phyloP scores from a whole-genome alignment of 2,888 invertebrate genomes.

The Sarcophaga rosellei region DNA sequence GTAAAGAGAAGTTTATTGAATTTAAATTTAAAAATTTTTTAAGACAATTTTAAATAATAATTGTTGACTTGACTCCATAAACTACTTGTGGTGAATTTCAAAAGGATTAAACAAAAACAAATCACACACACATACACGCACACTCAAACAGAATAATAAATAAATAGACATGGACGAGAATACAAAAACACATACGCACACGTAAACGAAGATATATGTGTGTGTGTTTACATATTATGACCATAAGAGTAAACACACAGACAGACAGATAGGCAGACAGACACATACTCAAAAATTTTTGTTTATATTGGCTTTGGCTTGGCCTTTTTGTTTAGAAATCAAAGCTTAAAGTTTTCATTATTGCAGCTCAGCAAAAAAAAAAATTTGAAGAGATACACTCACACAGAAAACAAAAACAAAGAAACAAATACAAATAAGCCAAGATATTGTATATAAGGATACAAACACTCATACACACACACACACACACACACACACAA shows the following conservation, averaged over 20 bases:
- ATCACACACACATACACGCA: no score
- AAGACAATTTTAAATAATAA: slow-evolving; percentile 14
- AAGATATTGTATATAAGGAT: neutral
- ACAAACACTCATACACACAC: neutral
- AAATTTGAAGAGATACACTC: no score
- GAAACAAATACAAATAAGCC: no score
- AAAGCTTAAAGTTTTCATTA: slow-evolving; percentile 50
- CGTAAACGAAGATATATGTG: neutral
- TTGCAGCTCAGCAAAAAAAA: neutral
- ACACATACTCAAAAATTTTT: neutral
- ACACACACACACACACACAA: neutral
- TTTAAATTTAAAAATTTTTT: slow-evolving; percentile 10
- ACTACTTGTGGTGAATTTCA: neutral
- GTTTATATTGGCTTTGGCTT: neutral
- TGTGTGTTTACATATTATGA: neutral
- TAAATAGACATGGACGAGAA: no score
- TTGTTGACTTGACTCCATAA: neutral
- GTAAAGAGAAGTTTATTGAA: slow-evolving; percentile 27
- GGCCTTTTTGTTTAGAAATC: slow-evolving; percentile 36
- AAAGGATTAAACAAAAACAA: neutral
- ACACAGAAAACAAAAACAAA: no score
- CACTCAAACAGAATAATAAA: no score
- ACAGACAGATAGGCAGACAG: neutral
- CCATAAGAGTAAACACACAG: no score
- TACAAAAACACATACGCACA: neutral